phyloP scores from a whole-genome alignment of 2,888 invertebrate genomes.

The Drosophila formosana region DNA sequence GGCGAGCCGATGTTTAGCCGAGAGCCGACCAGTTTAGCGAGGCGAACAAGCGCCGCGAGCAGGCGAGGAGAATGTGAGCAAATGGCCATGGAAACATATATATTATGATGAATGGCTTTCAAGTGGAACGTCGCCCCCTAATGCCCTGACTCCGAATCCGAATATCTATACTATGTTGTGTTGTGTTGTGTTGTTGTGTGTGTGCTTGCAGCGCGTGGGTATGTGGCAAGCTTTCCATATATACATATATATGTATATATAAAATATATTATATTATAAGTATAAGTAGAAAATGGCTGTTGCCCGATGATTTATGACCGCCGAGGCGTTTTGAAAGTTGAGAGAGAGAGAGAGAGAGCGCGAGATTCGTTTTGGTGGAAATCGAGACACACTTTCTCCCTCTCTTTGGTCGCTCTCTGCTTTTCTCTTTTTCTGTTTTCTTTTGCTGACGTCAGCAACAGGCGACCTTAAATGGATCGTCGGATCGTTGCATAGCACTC shows the following conservation, averaged over 20 bases:
- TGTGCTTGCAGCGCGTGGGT: constrained; percentile 42
- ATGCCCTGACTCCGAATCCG: constrained; percentile 37
- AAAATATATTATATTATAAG: constrained; percentile 20
- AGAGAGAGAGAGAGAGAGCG: constrained; percentile 30
- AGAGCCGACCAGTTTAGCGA: constrained; percentile 53
- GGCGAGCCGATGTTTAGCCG: constrained; percentile 19
- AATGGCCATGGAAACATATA: constrained; percentile 57
- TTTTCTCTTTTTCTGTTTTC: not conserved
- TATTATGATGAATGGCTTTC: constrained; percentile 78
- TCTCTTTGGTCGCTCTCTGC: not conserved
- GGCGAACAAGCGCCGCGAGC: constrained; percentile 32
- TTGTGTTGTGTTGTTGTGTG: constrained; percentile 11
- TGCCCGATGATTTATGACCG: constrained; percentile 75
- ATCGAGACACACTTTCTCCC: constrained; percentile 60
- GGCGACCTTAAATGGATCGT: constrained; percentile 63
- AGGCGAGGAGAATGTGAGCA: constrained; percentile 41
- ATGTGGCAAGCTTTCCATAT: constrained; percentile 52
- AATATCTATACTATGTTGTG: constrained; percentile 36
- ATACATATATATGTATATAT: constrained; percentile 14
- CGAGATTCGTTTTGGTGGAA: constrained; percentile 48
- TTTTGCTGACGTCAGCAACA: constrained; percentile 37
- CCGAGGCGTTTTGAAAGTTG: constrained; percentile 68
- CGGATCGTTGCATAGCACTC: constrained; percentile 54
- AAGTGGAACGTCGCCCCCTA: constrained; percentile 74
- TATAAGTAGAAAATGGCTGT: constrained; percentile 66